Evolutionary conservation across 2,888 invertebrate genomes (phyloP).

Genomic region (Ecdyonurus torrentis): DNA sequence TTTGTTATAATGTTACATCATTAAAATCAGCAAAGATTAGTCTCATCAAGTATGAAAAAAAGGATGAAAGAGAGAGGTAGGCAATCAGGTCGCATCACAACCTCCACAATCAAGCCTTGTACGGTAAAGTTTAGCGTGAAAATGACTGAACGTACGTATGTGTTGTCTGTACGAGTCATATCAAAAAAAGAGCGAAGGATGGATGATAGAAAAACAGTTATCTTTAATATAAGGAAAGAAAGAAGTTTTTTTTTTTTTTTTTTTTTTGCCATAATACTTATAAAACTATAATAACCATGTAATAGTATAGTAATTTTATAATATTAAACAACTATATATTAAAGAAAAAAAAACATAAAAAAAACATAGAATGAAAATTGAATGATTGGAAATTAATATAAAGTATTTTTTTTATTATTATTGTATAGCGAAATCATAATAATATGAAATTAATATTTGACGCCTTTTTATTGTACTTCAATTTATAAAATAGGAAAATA

Average conservation of each 20-base stretch:
- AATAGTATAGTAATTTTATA: not conserved
- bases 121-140: not conserved
- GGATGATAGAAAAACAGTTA: not conserved
- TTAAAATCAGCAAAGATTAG: not conserved
- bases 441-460: not conserved
- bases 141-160: not conserved
- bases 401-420: too few species aligned
- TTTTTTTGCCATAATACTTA: too few species aligned
- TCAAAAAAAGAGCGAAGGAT: not conserved
- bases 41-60: not conserved
- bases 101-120: not conserved
- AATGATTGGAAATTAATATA: not conserved
- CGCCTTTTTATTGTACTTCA: not conserved
- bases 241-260: too few species aligned
- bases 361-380: not conserved
- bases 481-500: too few species aligned
- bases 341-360: too few species aligned
- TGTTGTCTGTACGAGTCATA: too few species aligned
- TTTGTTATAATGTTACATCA: not conserved
- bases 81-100: not conserved
- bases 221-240: not conserved
- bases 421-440: too few species aligned
- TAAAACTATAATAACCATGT: not conserved
- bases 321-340: too few species aligned
- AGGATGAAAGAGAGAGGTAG: not conserved